Conservation (phyloP, 2,113 vertebrate genomes). For the Lagopus muta region DNA sequence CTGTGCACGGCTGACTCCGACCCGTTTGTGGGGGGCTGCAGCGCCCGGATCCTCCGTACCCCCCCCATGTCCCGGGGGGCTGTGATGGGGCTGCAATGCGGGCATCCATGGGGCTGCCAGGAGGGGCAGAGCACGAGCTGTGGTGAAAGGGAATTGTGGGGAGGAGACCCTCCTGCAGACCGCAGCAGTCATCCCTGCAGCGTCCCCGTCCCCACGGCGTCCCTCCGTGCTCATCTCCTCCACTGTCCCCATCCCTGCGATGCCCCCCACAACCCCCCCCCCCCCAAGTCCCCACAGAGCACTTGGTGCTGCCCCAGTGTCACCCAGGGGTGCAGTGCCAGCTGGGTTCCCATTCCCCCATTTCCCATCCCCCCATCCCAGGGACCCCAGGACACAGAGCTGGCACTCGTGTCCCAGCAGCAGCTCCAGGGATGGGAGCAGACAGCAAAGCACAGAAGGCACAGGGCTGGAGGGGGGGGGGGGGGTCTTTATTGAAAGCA, state of each 20-base stretch:
- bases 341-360: neutral
- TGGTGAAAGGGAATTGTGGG: neutral
- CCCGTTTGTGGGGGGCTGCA: neutral
- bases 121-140: neutral
- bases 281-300: accelerated
- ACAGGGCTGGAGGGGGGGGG: neutral
- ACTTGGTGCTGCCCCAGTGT: neutral
- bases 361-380: neutral
- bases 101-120: too few species aligned
- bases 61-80: neutral
- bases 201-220: neutral
- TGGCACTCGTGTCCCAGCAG: accelerated
- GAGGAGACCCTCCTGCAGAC: neutral
- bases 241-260: too few species aligned
- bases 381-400: accelerated
- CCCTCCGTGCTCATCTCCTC: neutral
- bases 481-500: constrained; percentile 50
- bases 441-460: neutral
- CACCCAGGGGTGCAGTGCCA: too few species aligned
- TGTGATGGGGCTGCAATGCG: too few species aligned
- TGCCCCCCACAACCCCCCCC: neutral
- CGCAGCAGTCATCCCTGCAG: neutral
- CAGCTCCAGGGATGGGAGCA: accelerated
- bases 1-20: neutral
- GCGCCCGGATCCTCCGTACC: accelerated